Conservation (phyloP, 2,888 invertebrate genomes). For the Agriopis leucophaearia region DNA sequence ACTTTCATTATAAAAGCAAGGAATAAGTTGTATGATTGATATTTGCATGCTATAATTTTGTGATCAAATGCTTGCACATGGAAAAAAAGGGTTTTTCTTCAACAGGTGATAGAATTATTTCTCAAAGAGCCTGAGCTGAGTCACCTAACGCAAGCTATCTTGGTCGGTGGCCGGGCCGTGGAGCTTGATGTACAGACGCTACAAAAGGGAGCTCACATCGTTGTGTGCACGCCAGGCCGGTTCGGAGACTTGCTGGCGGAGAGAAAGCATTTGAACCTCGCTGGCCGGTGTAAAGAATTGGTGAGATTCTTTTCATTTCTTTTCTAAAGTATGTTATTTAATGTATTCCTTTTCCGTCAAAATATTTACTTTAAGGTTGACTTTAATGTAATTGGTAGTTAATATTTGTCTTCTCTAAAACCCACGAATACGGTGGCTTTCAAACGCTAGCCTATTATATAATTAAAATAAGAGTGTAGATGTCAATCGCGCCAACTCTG, state of each 20-base stretch:
- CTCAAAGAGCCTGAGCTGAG: constrained; percentile 79
- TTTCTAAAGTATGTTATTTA: neutral
- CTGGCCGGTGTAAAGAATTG: constrained; percentile 91
- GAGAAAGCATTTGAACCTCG: constrained; percentile 89
- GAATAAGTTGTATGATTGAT: too few species aligned
- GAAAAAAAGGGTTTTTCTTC: neutral
- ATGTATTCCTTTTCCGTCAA: too few species aligned
- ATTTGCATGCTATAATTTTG: too few species aligned
- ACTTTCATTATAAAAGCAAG: too few species aligned
- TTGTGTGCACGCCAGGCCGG: constrained; percentile 98
- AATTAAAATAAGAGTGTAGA: too few species aligned
- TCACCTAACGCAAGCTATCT: constrained; percentile 85
- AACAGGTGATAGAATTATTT: constrained; percentile 82
- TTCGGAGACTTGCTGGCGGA: constrained; percentile 94
- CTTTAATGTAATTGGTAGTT: too few species aligned
- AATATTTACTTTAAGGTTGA: too few species aligned
- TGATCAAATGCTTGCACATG: too few species aligned
- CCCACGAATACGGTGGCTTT: too few species aligned
- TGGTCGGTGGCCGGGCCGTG: constrained; percentile 94
- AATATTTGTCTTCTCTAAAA: too few species aligned
- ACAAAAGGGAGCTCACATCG: constrained; percentile 92
- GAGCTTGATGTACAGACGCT: constrained; percentile 91
- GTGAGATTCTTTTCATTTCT: constrained; percentile 73
- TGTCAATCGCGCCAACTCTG: too few species aligned
- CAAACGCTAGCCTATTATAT: too few species aligned